A percentile compares a stretch with the other conserved stretches of the same genome.
These are phyloP conservation scores for Antheraea assamensis DNA, from an alignment of 2,888 invertebrate species.

Conservation along the genomic window DNA sequence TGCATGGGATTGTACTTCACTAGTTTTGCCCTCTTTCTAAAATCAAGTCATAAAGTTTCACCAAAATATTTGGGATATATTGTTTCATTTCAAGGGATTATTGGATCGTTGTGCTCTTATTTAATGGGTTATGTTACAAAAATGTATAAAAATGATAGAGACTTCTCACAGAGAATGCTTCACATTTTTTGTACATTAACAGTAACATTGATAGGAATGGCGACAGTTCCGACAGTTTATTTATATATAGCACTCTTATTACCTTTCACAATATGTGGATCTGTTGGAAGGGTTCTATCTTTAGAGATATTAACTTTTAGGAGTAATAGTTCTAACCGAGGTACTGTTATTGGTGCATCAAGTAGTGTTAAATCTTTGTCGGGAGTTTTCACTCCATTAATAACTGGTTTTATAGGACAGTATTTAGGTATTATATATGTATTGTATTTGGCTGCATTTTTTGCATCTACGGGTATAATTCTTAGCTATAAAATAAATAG, in stretches of 20 bases:
- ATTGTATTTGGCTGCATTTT: conserved; percentile 48
- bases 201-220: conserved; percentile 64
- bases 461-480: conserved; percentile 54
- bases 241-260: conserved; percentile 65
- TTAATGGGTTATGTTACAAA: conserved; percentile 65
- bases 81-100: conserved; percentile 74
- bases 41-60: conserved; percentile 67
- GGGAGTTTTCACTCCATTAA: conserved; percentile 79
- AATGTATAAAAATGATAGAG: conserved; percentile 63
- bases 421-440: conserved; percentile 66
- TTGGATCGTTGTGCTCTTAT: conserved; percentile 69
- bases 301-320: conserved; percentile 75
- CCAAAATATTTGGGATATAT: conserved; percentile 78
- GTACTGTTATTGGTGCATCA: conserved; percentile 80
- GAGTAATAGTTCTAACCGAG: conserved; percentile 72
- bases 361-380: conserved; percentile 80
- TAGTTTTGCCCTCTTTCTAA: conserved; percentile 72
- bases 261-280: conserved; percentile 71
- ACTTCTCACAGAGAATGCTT: conserved; percentile 60
- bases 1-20: conserved; percentile 72
- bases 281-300: conserved; percentile 70
- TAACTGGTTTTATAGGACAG: conserved; percentile 76
- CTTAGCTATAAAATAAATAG: conserved; percentile 45
- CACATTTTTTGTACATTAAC: conserved; percentile 71
- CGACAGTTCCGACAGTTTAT: conserved; percentile 56